Evolutionary conservation across 2,888 invertebrate species (phyloP).

Genomic region (Biston betularia): DNA sequence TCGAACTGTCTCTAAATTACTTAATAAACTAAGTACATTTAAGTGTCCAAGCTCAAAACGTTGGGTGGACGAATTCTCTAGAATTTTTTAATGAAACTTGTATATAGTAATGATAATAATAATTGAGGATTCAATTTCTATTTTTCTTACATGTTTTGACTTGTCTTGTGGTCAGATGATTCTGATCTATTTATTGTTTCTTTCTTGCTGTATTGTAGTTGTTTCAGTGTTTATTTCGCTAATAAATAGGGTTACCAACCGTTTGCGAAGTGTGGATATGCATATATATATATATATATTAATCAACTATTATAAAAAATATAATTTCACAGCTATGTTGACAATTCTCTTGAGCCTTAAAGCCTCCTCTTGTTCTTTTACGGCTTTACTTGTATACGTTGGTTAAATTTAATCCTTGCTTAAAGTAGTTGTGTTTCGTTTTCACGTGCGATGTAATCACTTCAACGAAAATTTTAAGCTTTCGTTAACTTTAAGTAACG

Average conservation of each 20-base stretch:
- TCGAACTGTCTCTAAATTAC: background rate
- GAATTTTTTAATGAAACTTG: constrained; percentile 27
- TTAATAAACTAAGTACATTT: constrained; percentile 7
- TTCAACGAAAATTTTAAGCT: no score
- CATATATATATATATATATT: no score
- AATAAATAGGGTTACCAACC: background rate
- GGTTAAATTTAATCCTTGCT: no score
- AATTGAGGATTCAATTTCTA: constrained; percentile 6
- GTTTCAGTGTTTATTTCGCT: background rate
- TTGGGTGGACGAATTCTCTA: constrained; percentile 27
- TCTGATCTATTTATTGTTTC: constrained; percentile 17
- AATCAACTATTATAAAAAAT: no score
- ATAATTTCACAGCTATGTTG: no score
- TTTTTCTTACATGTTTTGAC: constrained; percentile 17
- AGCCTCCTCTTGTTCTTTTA: no score
- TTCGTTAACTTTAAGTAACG: no score
- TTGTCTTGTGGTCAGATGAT: background rate
- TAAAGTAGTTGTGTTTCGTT: no score
- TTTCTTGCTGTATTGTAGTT: background rate
- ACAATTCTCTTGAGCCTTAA: no score
- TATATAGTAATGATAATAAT: constrained; percentile 8
- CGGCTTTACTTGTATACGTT: no score
- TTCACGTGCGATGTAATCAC: no score
- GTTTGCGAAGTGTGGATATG: no score
- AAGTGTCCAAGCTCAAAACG: constrained; percentile 15